Evolutionary conservation across 92 coral and sea anemone species (phyloP), one percentile per base, ranked within the genome.

Genomic region (Epizoanthus scotinus): DNA sequence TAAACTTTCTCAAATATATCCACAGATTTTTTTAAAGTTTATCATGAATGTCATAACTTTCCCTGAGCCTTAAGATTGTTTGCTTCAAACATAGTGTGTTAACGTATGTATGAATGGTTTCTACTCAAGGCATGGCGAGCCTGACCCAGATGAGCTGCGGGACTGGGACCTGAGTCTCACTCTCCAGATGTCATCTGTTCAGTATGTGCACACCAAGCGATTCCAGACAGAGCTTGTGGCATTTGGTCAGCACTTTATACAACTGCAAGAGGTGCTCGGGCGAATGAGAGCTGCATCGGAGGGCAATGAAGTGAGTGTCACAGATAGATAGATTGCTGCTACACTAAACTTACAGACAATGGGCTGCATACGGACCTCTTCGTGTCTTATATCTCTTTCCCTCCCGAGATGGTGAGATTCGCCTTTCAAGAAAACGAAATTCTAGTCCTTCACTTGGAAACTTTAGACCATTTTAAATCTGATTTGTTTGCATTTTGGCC

Each of bases 201-300:
- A 93, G 87, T 96, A 96, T 66, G 94, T 96, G 17, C 99, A 96
- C 85, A 93, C 99, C 22, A 96, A 96, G 71, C 75, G 99, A 38
- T 96, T 96, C 84, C 98, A 94, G 86, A 91, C 99, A 19, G 99
- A 96, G 78, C 85, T 96, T 65, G 92, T 96, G 79, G 99, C 93
- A 26, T 96, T 96, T 68, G 84, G 88, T 73, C 97, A 93, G 64
- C 99, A 96, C 70, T 96, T 89, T 62, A 82, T 92, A 24, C 99
- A 96, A 68, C 90, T 96, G 27, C 99, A 96, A 67, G 99, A 96
- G 78, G 97, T 92, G 22, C 82, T 96, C 14, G 95, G 98, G 19
- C 88, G 99, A 55, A 96, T 96, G 96, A 96, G 99, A 61, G 97
- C 98, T 38, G 91, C 87, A 3, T 91, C 97, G 0, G 99, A 94